These are phyloP conservation scores for Stratiomys singularior DNA, from an alignment of 2,888 invertebrate species.

Conservation along the genomic window DNA sequence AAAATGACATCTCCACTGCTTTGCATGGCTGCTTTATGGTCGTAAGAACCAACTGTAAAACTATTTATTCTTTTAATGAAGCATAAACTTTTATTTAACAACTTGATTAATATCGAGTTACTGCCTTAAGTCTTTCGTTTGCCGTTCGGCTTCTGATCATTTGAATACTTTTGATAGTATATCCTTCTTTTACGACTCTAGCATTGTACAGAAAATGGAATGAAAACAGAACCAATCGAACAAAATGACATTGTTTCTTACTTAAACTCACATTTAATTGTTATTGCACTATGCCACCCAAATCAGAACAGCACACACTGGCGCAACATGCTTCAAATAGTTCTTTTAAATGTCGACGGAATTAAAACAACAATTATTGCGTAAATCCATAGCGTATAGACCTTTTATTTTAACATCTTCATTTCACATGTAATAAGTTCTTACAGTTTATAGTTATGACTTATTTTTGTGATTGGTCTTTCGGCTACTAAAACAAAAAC, in stretches of 20 bases:
- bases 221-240: neutral
- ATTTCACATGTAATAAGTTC: constrained; percentile 37
- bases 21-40: neutral
- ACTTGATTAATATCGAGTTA: constrained; percentile 21
- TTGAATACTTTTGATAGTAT: too few relatives aligned
- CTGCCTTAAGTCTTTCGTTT: constrained; percentile 17
- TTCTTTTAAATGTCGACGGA: constrained; percentile 8
- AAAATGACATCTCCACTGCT: neutral
- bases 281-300: constrained; percentile 29
- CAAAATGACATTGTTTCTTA: neutral
- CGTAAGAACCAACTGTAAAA: neutral
- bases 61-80: neutral
- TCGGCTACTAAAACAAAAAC: constrained; percentile 41
- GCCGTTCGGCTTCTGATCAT: neutral
- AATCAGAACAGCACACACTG: neutral
- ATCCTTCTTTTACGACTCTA: neutral
- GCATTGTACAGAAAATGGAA: neutral
- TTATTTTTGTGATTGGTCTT: constrained; percentile 31
- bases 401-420: constrained; percentile 39
- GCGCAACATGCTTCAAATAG: neutral
- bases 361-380: constrained; percentile 13
- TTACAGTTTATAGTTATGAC: constrained; percentile 39
- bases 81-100: neutral
- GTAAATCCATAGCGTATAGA: constrained; percentile 24
- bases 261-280: neutral